Conservation (phyloP, 2,797 vertebrate species). For the Galago senegalensis region DNA sequence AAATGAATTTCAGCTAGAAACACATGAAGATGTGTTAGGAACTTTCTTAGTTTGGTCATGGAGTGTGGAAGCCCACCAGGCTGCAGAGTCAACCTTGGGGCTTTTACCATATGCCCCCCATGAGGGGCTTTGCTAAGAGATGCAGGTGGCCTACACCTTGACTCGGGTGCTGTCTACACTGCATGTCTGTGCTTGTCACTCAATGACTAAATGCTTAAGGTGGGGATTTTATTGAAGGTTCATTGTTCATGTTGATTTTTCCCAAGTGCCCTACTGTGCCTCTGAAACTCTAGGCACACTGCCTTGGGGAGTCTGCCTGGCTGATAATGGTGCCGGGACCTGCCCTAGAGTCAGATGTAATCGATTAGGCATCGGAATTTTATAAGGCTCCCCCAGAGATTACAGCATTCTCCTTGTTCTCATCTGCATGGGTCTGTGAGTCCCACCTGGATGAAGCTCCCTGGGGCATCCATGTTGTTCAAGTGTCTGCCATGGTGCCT, state of each 20-base stretch:
- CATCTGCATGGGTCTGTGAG: rapidly evolving
- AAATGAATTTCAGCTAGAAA: neutral
- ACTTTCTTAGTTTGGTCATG: neutral
- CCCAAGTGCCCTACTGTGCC: neutral
- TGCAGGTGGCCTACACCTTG: rapidly evolving
- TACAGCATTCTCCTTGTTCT: too few relatives aligned
- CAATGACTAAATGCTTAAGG: rapidly evolving
- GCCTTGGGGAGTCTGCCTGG: neutral
- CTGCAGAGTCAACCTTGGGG: neutral
- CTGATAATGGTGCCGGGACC: neutral
- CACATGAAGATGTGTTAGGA: rapidly evolving
- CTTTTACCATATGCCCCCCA: rapidly evolving
- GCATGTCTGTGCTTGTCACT: rapidly evolving
- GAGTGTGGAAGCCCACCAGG: rapidly evolving
- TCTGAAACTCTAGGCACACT: neutral
- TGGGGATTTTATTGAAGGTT: too few relatives aligned
- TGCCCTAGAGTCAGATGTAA: rapidly evolving
- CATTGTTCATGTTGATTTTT: rapidly evolving
- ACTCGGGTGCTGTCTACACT: rapidly evolving
- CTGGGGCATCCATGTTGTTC: rapidly evolving
- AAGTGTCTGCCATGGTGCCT: rapidly evolving
- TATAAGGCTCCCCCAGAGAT: neutral
- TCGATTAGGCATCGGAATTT: neutral
- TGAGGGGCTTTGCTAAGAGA: rapidly evolving
- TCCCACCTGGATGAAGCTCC: neutral